Evolutionary conservation across 2,797 vertebrate species (phyloP).

Genomic region (Melanotaenia parkinsoni): DNA sequence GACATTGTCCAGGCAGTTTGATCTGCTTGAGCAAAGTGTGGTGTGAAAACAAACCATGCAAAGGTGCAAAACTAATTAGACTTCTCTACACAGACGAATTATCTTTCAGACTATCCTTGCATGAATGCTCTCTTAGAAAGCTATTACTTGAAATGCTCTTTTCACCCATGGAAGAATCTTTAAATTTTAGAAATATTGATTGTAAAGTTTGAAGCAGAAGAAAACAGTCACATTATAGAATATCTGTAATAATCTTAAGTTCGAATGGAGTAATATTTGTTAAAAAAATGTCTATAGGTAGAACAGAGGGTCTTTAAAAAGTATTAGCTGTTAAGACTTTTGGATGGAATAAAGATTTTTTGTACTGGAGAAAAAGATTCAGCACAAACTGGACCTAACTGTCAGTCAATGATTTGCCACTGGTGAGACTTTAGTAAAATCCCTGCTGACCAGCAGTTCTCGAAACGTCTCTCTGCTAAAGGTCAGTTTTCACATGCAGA

Average conservation of each 20-base stretch:
- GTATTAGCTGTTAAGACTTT: not conserved
- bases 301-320: not conserved
- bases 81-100: too few relatives aligned
- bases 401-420: slow-evolving; percentile 17
- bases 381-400: slow-evolving; percentile 11
- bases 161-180: not conserved
- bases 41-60: too few relatives aligned
- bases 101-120: too few relatives aligned
- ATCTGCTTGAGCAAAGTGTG: too few relatives aligned
- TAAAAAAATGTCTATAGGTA: not conserved
- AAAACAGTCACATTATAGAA: not conserved
- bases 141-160: not conserved
- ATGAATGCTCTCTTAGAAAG: not conserved
- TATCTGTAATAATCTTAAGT: not conserved
- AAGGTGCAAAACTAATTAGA: too few relatives aligned
- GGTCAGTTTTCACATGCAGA: slow-evolving; percentile 71
- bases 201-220: not conserved
- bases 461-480: slow-evolving; percentile 50
- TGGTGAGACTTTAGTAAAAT: slow-evolving; percentile 40
- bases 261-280: not conserved
- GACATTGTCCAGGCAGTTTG: too few relatives aligned
- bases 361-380: not conserved
- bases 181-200: not conserved
- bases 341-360: not conserved
- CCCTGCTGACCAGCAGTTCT: slow-evolving; percentile 36